Evolutionary conservation across 2,113 vertebrate species (phyloP), one percentile per base, ranked within the genome.

Genomic region (Eira barbara): DNA sequence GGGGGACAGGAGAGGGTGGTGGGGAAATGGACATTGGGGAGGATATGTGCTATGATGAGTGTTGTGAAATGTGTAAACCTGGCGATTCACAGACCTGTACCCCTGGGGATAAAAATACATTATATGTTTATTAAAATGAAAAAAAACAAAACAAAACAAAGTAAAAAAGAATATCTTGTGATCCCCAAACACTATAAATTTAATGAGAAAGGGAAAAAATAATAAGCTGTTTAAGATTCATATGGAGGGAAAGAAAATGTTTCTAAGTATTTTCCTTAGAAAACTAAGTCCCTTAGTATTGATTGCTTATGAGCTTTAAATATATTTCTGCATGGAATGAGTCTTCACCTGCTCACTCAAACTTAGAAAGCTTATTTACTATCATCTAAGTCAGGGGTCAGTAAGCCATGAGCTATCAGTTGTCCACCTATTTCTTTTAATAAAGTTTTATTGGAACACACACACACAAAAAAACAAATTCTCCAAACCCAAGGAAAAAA

Each of bases 231-330:
- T 63, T 2, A 83, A 42, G 39, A 91, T 55, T 49, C 11, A 39
- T 39, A 57, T 59, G 11, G 13, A 79, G 6, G 61, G 49, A 27
- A 13, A 76, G 83, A 96, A 49, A 74, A 42, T 25, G 7, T 89
- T 94, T 73, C 95, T 88, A 45, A 25, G 29, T 90, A 45, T 96
- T 95, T 87, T 15, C 10, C 63, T 20, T 23, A 92, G 39, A 96
- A 91, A 93, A 18, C 5, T 78, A 69, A 82, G 92, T 95, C 59
- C 7, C 15, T 45, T 34, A 86, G 36, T 25, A 85, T 15, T 86
- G 59, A 89, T 74, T 95, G 76, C 27, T 73, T 97, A 27, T 47
- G 59, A 91, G 4, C 6, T 94, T 82, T 65, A 67, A 82, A 94
- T 34, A n/a, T 21, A 39, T 73, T 92, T 97, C n/a, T 65, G 6